Evolutionary conservation across 2,113 vertebrate genomes (phyloP).

Genomic region (Thalassarche chlororhynchos): DNA sequence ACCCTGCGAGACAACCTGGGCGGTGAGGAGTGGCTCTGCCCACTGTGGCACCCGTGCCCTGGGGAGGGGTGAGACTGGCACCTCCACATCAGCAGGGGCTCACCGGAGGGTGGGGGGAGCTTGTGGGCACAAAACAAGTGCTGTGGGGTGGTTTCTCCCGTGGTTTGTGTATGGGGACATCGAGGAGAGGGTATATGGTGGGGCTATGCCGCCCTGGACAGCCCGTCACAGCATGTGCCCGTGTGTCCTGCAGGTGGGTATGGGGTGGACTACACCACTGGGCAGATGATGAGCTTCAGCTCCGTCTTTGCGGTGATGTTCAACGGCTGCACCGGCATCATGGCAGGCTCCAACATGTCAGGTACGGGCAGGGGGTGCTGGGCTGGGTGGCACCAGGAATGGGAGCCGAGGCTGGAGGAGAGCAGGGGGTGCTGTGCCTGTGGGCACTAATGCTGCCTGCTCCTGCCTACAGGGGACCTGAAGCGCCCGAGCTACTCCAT

Average conservation of each 20-base stretch:
- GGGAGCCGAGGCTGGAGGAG: not conserved
- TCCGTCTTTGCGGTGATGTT: conserved; percentile 89
- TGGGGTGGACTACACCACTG: conserved; percentile 81
- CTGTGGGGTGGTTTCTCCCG: not conserved
- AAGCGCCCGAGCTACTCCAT: conserved; percentile 90
- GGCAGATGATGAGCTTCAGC: conserved; percentile 81
- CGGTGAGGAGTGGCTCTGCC: conserved; percentile 67
- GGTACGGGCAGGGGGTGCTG: conserved; percentile 57
- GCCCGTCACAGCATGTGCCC: not conserved
- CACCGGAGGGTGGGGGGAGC: not conserved
- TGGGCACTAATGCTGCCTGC: not conserved
- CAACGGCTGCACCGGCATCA: conserved; percentile 90
- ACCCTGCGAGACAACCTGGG: conserved; percentile 83
- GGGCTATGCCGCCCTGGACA: not conserved
- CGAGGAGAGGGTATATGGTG: not conserved
- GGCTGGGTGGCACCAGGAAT: not conserved
- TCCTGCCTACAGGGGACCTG: conserved; percentile 78
- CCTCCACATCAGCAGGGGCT: not conserved
- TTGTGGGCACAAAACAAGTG: not conserved
- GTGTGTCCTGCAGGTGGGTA: conserved; percentile 72
- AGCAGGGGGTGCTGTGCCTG: not conserved
- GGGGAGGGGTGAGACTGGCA: not conserved
- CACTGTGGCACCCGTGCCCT: rapidly evolving
- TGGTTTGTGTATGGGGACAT: not conserved
- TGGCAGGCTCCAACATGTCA: conserved; percentile 91